Base-by-base conservation (phyloP, 2,888 invertebrate species). In the Polymixis lichenea region DNA sequence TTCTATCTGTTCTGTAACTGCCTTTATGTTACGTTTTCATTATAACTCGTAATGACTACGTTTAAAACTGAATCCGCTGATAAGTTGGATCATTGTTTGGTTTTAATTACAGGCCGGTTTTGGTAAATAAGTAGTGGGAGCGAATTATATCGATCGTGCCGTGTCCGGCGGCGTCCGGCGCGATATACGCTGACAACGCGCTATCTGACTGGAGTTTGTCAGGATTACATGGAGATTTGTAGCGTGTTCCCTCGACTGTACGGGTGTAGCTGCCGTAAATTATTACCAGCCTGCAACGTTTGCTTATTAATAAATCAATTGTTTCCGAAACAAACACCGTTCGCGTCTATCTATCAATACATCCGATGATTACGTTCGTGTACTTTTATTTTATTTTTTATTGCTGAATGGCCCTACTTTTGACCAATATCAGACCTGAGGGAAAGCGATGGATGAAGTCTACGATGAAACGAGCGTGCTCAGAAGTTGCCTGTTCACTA, bases 101-200 rank as follows among this genome's bases (percentile, higher is more conserved):
- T 89, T 92, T 91, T 92, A 92, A 93, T 93, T 92, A 92, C 87
- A 75, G 80, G 73, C 82, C 72, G 76, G 84, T 82, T 83, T 82
- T 85, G 82, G 85, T 84, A 88, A 90, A 88, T 89, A 87, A 88
- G 83, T 86, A 89, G 79, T 76, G 75, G 72, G 70, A 68, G 79
- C 77, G 80, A 87, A 86, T 87, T 88, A 84, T 87, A 88, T 89
- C 80, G 87, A 87, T 87, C 83, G 83, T 60, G 67, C 38, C 67
- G 62, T 62, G 66, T 75, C 64, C 60, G 22, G 46, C 13, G 61
- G 32, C 60, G 49, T 62, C 72, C 65, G 55, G 53, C 25, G 56
- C 56, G 62, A 80, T 78, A 68, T 38, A 72, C 60, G 73, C 67
- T 68, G 77, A 84, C 86, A 82, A 71, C 70, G 25, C 51, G 71